Conservation (phyloP, 2,797 vertebrate genomes). For the Gymnodraco acuticeps region DNA sequence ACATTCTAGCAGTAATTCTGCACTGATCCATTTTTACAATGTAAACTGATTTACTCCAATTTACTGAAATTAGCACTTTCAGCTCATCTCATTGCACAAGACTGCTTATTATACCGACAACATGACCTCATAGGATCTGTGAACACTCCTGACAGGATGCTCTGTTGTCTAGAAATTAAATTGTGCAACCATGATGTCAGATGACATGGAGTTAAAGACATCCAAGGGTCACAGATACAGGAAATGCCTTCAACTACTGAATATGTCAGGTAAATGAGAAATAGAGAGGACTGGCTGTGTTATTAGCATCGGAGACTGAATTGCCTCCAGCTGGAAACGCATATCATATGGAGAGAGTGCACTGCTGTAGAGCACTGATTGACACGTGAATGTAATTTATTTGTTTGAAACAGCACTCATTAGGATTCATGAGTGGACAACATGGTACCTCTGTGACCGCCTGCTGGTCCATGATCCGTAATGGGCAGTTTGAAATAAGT, state of each 20-base stretch:
- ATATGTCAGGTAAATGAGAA: constrained; percentile 71
- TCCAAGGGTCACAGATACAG: constrained; percentile 71
- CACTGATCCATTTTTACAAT: constrained; percentile 18
- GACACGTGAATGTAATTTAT: constrained; percentile 35
- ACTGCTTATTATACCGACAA: constrained; percentile 37
- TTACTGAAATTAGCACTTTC: constrained; percentile 20
- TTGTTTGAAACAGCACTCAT: constrained; percentile 41
- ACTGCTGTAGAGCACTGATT: constrained; percentile 38
- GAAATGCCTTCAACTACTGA: constrained; percentile 71
- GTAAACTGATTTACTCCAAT: constrained; percentile 5
- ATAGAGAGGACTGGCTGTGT: constrained; percentile 49
- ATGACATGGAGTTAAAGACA: constrained; percentile 69
- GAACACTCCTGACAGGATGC: constrained; percentile 61
- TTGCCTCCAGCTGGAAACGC: constrained; percentile 74
- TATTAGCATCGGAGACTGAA: constrained; percentile 76
- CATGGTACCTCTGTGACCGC: constrained; percentile 40
- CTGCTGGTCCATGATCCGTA: constrained; percentile 23
- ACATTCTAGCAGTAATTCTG: background rate
- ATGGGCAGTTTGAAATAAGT: constrained; percentile 38
- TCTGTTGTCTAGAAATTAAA: constrained; percentile 74
- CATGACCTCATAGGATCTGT: constrained; percentile 59
- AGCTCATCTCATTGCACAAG: constrained; percentile 8
- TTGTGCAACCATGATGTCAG: constrained; percentile 73
- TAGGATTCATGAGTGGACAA: constrained; percentile 47
- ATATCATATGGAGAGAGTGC: constrained; percentile 30